A percentile compares a stretch with the other conserved stretches of the same genome.
These are phyloP conservation scores for Parazoanthus darwini DNA, from an alignment of 92 coral and sea anemone species.

Conservation along the genomic window DNA sequence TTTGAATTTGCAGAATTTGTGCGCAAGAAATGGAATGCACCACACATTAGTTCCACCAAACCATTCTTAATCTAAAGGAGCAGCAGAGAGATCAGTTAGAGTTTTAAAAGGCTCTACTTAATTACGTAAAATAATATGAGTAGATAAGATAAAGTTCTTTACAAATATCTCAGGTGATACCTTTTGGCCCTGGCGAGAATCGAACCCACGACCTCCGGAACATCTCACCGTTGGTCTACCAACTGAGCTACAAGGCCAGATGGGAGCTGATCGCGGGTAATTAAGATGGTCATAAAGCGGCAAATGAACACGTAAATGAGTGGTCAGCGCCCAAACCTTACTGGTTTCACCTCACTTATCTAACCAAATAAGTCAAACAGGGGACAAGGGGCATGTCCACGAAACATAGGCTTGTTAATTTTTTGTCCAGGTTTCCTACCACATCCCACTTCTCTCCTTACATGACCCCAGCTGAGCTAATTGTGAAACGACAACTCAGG, in stretches of 20 bases:
- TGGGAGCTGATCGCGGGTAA: no score
- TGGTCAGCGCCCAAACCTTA: no score
- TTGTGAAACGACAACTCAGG: neutral
- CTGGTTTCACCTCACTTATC: no score
- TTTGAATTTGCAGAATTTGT: slow-evolving; percentile 13
- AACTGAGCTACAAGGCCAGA: no score
- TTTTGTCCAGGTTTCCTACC: slow-evolving; percentile 41
- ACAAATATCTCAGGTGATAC: no score
- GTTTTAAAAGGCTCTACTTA: slow-evolving; percentile 29
- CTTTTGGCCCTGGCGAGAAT: no score
- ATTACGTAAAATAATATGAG: no score
- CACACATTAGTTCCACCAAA: slow-evolving; percentile 26
- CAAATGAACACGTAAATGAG: no score
- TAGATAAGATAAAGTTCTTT: no score
- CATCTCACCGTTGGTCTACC: no score
- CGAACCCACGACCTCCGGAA: no score
- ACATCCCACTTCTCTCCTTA: slow-evolving; percentile 2
- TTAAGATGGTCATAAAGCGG: no score
- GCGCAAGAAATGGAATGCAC: slow-evolving; percentile 26
- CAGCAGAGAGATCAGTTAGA: neutral
- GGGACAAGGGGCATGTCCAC: slow-evolving; percentile 32
- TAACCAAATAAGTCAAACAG: slow-evolving; percentile 39
- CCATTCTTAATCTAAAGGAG: slow-evolving; percentile 11
- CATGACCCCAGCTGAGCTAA: neutral
- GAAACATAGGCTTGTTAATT: slow-evolving; percentile 45